Percentiles rank a stretch among this genome's conserved stretches.
Evolutionary conservation across 2,113 vertebrate genomes (phyloP).

Genomic region (Neotoma lepida): DNA sequence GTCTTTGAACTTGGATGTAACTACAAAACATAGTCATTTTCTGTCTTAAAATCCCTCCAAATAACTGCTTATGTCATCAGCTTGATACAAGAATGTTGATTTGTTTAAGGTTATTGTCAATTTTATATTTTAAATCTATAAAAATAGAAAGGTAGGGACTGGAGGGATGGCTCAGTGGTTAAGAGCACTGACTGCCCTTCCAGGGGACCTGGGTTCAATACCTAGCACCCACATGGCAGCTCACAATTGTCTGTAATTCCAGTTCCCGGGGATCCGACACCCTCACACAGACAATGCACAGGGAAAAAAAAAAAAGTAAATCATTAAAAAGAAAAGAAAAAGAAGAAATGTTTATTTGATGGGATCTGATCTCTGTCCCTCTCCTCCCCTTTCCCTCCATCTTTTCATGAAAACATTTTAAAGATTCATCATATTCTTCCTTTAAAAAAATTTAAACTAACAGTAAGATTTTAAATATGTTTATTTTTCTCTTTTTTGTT

Average conservation of each 20-base stretch:
- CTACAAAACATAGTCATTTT: neutral
- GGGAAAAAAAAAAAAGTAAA: neutral
- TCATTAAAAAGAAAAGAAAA: constrained; percentile 41
- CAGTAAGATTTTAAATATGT: neutral
- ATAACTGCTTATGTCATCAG: neutral
- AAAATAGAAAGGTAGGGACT: neutral
- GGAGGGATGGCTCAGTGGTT: neutral
- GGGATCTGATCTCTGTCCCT: neutral
- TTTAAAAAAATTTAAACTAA: neutral
- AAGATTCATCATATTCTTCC: neutral
- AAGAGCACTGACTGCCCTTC: neutral
- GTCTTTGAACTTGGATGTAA: constrained; percentile 22
- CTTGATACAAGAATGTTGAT: neutral
- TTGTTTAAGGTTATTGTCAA: constrained; percentile 6
- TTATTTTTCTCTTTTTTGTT: neutral
- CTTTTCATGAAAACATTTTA: constrained; percentile 28
- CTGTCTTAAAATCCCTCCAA: neutral
- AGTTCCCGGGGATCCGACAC: neutral
- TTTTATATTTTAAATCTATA: neutral
- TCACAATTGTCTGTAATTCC: neutral
- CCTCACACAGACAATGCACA: neutral
- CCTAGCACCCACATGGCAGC: neutral
- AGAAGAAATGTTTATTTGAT: constrained; percentile 15
- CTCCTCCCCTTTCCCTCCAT: neutral
- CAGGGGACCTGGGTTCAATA: neutral